phyloP scores from a whole-genome alignment of 2,797 vertebrate genomes.

The Nannoperca australis region DNA sequence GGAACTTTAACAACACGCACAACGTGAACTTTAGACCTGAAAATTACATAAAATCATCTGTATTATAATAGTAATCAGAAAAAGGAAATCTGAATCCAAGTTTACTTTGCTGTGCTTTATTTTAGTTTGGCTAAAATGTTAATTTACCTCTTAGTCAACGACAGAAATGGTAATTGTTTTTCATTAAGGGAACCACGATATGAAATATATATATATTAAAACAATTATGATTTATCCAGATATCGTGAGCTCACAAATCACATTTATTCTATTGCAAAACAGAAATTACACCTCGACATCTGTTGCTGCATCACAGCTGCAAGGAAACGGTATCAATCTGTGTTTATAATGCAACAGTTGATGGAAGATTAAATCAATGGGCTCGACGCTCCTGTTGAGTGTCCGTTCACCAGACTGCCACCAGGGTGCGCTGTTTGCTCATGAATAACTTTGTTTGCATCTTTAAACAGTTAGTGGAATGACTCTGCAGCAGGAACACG shows the following conservation, averaged over 20 bases:
- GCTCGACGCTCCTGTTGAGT: background rate
- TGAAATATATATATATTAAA: background rate
- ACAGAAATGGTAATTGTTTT: background rate
- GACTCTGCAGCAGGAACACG: background rate
- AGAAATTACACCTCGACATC: no score
- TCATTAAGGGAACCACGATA: background rate
- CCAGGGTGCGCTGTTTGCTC: constrained; percentile 20
- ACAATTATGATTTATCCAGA: no score
- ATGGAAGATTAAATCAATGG: background rate
- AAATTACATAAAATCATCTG: background rate
- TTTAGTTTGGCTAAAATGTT: background rate
- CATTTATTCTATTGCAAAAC: background rate
- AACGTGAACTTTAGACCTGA: background rate
- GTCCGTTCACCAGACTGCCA: constrained; percentile 15
- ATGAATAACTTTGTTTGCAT: background rate
- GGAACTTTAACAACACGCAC: background rate
- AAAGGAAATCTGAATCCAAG: background rate
- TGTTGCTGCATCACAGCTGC: no score
- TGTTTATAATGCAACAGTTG: background rate
- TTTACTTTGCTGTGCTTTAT: no score
- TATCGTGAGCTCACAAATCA: background rate
- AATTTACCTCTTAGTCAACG: background rate
- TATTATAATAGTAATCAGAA: background rate
- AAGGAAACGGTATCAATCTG: no score
- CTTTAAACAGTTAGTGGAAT: constrained; percentile 12